phyloP scores from a whole-genome alignment of 2,113 vertebrate genomes.

The Lycaon pictus region DNA sequence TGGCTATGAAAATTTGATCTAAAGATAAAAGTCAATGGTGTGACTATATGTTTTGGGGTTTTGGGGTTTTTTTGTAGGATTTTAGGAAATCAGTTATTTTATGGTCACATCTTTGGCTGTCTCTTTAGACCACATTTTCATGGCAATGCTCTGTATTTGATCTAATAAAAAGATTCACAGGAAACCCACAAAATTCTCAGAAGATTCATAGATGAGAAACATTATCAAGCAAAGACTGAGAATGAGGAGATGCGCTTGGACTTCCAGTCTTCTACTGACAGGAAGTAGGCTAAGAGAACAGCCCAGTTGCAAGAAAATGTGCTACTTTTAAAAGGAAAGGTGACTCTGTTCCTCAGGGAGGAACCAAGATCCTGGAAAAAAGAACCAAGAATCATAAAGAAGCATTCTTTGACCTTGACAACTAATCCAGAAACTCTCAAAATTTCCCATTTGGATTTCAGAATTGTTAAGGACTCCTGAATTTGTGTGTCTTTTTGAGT shows the following conservation, averaged over 20 bases:
- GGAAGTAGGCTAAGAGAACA: background rate
- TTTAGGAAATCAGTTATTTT: slow-evolving; percentile 23
- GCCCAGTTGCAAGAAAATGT: background rate
- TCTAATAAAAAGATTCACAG: background rate
- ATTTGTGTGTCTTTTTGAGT: background rate
- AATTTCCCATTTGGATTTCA: background rate
- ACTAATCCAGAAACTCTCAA: background rate
- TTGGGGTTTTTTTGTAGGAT: background rate
- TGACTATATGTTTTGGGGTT: background rate
- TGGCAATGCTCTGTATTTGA: background rate
- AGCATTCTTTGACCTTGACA: background rate
- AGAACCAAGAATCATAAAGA: background rate
- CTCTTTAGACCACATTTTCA: background rate
- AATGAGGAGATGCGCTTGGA: background rate
- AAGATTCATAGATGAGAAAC: background rate
- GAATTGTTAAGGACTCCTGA: background rate
- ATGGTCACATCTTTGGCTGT: background rate
- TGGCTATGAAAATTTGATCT: background rate
- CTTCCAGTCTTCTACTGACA: background rate
- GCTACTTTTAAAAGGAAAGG: background rate
- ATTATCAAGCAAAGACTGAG: background rate
- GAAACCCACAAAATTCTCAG: background rate
- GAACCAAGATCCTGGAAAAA: background rate
- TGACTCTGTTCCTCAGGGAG: background rate
- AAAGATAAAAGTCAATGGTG: background rate